These are phyloP conservation scores for Geotrypetes seraphini DNA, from an alignment of 2,797 vertebrate genomes.

Conservation along the genomic window DNA sequence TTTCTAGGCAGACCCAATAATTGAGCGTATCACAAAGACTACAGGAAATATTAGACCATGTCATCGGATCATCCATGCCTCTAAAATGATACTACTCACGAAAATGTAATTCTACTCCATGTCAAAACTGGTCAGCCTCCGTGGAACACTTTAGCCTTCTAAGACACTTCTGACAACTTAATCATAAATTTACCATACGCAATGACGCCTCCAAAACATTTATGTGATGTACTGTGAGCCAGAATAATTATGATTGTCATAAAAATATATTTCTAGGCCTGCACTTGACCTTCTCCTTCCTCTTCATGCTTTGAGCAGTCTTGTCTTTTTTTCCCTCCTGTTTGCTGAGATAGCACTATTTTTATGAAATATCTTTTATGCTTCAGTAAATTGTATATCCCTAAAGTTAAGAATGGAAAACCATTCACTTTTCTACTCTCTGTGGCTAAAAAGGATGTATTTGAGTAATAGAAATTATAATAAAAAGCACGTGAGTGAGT, in stretches of 20 bases:
- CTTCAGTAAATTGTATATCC: slow-evolving; percentile 8
- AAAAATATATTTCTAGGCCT: slow-evolving; percentile 7
- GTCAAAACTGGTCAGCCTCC: no score
- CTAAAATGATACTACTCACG: no score
- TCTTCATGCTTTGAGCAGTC: slow-evolving; percentile 5
- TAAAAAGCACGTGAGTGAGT: background rate
- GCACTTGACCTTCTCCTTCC: slow-evolving; percentile 3
- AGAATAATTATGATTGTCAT: slow-evolving; percentile 11
- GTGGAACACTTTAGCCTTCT: no score
- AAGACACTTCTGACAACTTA: no score
- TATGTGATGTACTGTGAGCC: slow-evolving; percentile 6
- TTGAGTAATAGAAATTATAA: background rate
- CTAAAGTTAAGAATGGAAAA: background rate
- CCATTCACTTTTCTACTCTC: background rate
- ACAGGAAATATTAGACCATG: no score
- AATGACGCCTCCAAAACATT: slow-evolving; percentile 2
- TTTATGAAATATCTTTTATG: slow-evolving; percentile 10
- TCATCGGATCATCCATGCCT: no score
- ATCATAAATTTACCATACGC: no score
- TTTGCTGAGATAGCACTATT: slow-evolving; percentile 1
- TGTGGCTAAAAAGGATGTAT: background rate
- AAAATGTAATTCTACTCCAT: no score
- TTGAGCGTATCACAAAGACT: no score
- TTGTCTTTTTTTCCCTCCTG: slow-evolving; percentile 3
- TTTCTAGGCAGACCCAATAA: no score